Conservation (phyloP, 2,888 invertebrate genomes). For the Chymomyza amoena region DNA sequence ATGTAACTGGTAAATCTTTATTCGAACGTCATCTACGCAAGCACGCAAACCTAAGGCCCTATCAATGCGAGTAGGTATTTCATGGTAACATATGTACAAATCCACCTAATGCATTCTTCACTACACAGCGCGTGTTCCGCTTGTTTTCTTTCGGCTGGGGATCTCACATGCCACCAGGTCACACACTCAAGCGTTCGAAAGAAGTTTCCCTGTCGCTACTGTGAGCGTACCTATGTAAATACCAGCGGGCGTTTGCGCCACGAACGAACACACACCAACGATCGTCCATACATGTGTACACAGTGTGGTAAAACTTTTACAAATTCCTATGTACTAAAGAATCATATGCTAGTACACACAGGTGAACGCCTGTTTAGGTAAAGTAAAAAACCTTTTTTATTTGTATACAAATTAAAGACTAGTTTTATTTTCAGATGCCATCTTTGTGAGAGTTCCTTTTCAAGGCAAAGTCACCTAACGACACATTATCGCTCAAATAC, state of each 20-base stretch:
- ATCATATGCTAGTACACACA: slow-evolving; percentile 72
- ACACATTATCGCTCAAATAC: slow-evolving; percentile 75
- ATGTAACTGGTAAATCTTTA: slow-evolving; percentile 66
- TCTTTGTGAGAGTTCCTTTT: slow-evolving; percentile 75
- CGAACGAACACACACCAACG: slow-evolving; percentile 73
- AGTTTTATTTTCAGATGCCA: slow-evolving; percentile 57
- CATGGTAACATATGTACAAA: background rate
- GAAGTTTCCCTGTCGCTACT: slow-evolving; percentile 68
- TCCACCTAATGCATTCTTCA: background rate
- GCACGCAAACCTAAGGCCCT: slow-evolving; percentile 73
- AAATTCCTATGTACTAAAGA: slow-evolving; percentile 71
- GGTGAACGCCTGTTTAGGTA: slow-evolving; percentile 71
- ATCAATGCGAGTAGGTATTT: slow-evolving; percentile 69
- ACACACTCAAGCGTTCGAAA: slow-evolving; percentile 70
- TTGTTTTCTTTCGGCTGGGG: slow-evolving; percentile 69
- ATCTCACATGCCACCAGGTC: slow-evolving; percentile 71
- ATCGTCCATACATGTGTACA: slow-evolving; percentile 65
- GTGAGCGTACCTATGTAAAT: slow-evolving; percentile 68
- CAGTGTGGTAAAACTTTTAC: slow-evolving; percentile 72
- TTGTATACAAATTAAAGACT: background rate
- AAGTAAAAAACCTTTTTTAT: slow-evolving; percentile 8
- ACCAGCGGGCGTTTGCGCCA: slow-evolving; percentile 70
- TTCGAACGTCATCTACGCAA: slow-evolving; percentile 69
- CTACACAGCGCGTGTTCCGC: slow-evolving; percentile 63
- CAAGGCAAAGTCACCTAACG: slow-evolving; percentile 73